Base-by-base conservation (phyloP, 2,797 vertebrate genomes). In the Poecile montanus region DNA sequence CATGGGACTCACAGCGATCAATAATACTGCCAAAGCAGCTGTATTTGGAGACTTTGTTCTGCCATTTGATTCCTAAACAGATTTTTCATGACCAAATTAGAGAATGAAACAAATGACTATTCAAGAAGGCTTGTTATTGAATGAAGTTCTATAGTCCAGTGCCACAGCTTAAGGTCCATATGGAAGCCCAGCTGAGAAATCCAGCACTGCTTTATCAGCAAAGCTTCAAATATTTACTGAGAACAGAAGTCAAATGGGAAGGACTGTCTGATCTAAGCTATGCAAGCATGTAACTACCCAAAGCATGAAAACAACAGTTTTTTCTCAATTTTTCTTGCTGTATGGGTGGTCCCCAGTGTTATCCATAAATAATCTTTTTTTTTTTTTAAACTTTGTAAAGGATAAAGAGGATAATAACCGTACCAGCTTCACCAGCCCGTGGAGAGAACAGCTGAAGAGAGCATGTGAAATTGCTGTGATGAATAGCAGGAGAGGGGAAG, bases 361-460 rank as follows among this genome's bases (percentile, higher is more conserved):
- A 93, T 40, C 70, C 94, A 91, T 94, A 96, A 95, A 90, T 88
- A 91, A 94, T 66, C 7, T 79, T 71, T 40, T 62, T 53, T 38
- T 65, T 50, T 67, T 60, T 70, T 70, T 17, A 11, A 19, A 53
- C 66, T 94, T 94, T 93, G 51, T 87, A 60, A 40, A 56, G 85
- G 85, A 93, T 91, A 78, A 93, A 95, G 83, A 85, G 53, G 85
- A 76, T 95, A 96, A 96, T 71, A 94, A 88, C 91, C 91, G 0
- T 94, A 84, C 94, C 93, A 94, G 71, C 74, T 65, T 77, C 88
- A 88, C 91, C 91, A 93, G 66, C 77, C 91, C 26, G 1, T 94
- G 93, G 92, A 91, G 92, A 85, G 87, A 96, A 96, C 96, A 97
- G 96, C 96, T 97, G 96, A 97, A 87, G 70, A 85, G 87, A 95